Base-by-base conservation (phyloP, 2,888 invertebrate genomes). In the Trachelus stipa region DNA sequence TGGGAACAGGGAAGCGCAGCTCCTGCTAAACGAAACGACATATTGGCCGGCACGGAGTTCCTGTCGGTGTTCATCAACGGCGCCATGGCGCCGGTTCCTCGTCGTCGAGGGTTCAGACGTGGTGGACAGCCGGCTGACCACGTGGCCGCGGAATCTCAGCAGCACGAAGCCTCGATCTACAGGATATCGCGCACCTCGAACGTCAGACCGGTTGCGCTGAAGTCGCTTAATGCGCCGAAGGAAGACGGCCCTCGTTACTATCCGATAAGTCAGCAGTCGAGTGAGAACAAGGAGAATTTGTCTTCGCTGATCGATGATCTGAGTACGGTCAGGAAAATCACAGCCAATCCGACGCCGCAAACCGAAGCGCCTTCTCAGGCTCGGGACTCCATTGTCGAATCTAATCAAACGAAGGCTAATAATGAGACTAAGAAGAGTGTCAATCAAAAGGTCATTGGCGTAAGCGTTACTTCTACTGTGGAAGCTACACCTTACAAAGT, bases 401-500 rank as follows among this genome's bases (percentile, higher is more conserved):
- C 40, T 15, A 40, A 40, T 40, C 40, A 40, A 40, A 40, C 40
- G 40, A 40, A 40, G 15, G 40, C 40, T 40, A 33, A 33, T 1
- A 69, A 69, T 15, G n/a, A 69, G 33, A 69, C 69, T 33, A 33
- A 69, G 30, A 83, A 83, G 73, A 78, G 79, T 69, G 69, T 81
- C 6, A 82, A 82, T 80, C 82, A 82, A 79, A 90, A 91, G 82
- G 89, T 87, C 83, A 93, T 87, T 90, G 93, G 90, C 68, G 93
- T 94, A 73, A 92, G 94, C 86, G 93, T 94, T 78, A 94, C 94
- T 11, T 94, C 94, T 12, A 93, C 94, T 11, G 93, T 94, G 30
- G 94, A 93, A 76, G 92, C 94, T 9, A 94, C 93, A 3, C 92
- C 94, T 77, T 92, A 93, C 78, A 91, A 88, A 79, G 90, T 91